Evolutionary conservation across 2,113 vertebrate species (phyloP), one percentile per base, ranked within the genome.

Genomic region (Bostrychus sinensis): DNA sequence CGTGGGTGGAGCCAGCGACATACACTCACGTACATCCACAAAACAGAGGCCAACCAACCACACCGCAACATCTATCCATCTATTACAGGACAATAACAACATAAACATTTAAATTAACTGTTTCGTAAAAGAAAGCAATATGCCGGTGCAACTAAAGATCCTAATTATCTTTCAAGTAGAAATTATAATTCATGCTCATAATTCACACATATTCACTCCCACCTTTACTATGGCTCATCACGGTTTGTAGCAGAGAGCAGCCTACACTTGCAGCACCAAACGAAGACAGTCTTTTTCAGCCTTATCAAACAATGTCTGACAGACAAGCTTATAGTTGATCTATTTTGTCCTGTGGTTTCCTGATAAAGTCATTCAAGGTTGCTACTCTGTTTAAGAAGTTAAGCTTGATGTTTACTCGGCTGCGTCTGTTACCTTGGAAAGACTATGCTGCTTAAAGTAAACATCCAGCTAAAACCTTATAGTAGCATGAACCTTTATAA

Each of bases 1-100:
- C 81, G 87, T 85, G 85, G 87, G 87, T 84, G 89, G 89, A 90
- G 89, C 79, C 70, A 83, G 79, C 61, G 26, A 56, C 74, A 81
- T 70, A 72, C 82, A 83, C 86, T 80, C 77, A 46, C 56, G 53
- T 72, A 65, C 72, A 80, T 71, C 61, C 68, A 80, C 73, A 65
- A 54, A 85, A 80, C 62, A 41, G 56, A 80, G 38, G 50, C 81
- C 76, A 83, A 20, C 58, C 81, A 69, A 73, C 32, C 76, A 66
- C 60, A 36, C 53, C 66, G 25, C 26, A 56, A 41, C 25, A 22
- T 41, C 58, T 43, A 60, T 8, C 19, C 5, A 17, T 16, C 42
- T 36, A 17, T 32, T 48, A 57, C 16, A 69, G 46, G n/a, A 37
- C 5, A 37, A 77, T 34, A 50, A 56, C 22, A 50, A 56, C 28